These are phyloP conservation scores for Heterodera carotae DNA, from an alignment of 1,140 invertebrate species.

Conservation along the genomic window DNA sequence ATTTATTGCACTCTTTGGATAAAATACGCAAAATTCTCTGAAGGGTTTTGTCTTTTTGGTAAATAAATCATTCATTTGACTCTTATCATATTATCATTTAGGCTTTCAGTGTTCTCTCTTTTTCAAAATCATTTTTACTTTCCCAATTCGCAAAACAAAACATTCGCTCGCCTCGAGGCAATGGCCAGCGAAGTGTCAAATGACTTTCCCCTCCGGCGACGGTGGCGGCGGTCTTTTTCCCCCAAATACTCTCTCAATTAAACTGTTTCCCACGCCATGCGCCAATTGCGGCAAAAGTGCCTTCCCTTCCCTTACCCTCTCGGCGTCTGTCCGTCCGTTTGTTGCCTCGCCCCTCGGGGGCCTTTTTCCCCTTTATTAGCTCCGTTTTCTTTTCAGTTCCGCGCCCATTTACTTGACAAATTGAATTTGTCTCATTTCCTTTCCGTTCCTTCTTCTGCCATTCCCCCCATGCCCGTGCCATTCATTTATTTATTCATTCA, in stretches of 20 bases:
- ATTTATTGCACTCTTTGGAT: too few species aligned
- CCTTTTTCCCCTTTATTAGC: neutral
- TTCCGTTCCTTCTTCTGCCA: neutral
- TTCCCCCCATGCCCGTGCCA: neutral
- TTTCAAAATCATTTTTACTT: neutral
- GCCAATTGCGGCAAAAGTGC: too few species aligned
- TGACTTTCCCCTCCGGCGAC: neutral
- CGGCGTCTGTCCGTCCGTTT: too few species aligned
- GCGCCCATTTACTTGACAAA: neutral
- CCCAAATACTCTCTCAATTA: neutral
- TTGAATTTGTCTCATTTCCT: neutral
- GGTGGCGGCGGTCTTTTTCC: too few species aligned
- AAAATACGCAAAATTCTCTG: too few species aligned
- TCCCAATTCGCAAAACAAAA: neutral
- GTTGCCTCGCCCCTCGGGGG: too few species aligned
- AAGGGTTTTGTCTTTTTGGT: too few species aligned
- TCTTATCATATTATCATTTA: too few species aligned
- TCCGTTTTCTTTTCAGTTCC: neutral
- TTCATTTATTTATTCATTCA: too few species aligned
- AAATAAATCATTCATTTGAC: too few species aligned
- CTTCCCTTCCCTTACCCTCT: too few species aligned
- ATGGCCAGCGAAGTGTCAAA: neutral
- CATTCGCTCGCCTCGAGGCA: neutral
- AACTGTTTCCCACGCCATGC: neutral
- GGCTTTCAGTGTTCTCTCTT: too few species aligned